phyloP scores from a whole-genome alignment of 2,888 invertebrate species.

The Xestia c-nigrum region DNA sequence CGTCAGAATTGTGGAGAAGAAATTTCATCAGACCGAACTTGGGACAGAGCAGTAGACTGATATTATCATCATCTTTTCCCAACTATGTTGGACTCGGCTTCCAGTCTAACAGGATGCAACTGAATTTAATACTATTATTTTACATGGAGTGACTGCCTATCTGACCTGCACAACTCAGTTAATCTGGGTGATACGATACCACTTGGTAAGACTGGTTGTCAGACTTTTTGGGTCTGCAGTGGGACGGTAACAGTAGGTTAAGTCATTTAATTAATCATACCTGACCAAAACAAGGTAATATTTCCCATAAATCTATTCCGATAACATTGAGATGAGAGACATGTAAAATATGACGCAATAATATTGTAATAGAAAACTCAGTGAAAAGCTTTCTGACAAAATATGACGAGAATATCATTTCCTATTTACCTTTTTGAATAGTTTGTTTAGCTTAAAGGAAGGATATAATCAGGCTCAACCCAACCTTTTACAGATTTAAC shows the following conservation, averaged over 20 bases:
- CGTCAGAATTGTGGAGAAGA: not conserved
- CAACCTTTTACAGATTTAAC: conserved; percentile 15
- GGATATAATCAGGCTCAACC: not conserved
- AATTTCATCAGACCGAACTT: not conserved
- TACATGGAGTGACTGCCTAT: too few species aligned
- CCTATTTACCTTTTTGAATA: not conserved
- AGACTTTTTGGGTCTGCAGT: too few species aligned
- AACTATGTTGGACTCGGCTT: too few species aligned
- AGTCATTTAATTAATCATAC: not conserved
- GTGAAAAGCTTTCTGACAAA: not conserved
- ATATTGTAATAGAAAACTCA: not conserved
- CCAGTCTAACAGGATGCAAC: too few species aligned
- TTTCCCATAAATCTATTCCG: not conserved
- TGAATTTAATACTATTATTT: too few species aligned
- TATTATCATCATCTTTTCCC: too few species aligned
- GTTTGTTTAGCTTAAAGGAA: conserved; percentile 5
- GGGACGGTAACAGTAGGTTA: not conserved
- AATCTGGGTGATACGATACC: too few species aligned
- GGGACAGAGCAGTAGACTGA: too few species aligned
- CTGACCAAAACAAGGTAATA: not conserved
- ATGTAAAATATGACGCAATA: not conserved
- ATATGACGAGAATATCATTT: not conserved
- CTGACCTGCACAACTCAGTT: too few species aligned
- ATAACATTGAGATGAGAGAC: not conserved
- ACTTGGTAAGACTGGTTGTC: too few species aligned